Evolutionary conservation across 2,888 invertebrate genomes (phyloP), one percentile per base, ranked within the genome.

Genomic region (Agonopterix heracliana): DNA sequence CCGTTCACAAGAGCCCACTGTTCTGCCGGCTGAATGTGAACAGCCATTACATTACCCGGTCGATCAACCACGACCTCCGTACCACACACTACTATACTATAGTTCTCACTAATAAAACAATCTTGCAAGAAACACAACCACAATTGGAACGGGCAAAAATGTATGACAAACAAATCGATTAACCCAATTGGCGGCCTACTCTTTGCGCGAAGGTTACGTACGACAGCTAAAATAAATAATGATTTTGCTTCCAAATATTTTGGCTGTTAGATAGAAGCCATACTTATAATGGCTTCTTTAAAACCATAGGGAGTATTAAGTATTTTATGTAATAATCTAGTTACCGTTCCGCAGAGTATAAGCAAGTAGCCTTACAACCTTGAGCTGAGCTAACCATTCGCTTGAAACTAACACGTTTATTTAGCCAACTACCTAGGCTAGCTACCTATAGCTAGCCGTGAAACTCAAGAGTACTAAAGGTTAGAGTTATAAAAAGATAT

Each of bases 1-100:
- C 60, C 54, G 51, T 56, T 64, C 63, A 85, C 77, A 84, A 83
- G 74, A 71, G 69, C 61, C 62, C 71, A 69, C 80, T 86, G 83
- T 85, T 82, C 73, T 66, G 64, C 55, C 59, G 62, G 65, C 59
- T 68, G 66, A 68, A 60, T 69, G 69, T 76, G 68, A 62, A 59
- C 61, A 57, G 61, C 64, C 68, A 71, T 74, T 68, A 72, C 67
- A 66, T 63, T 65, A 57, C 53, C 50, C 57, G 64, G 62, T 63
- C 65, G 61, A 67, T 68, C 64, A 68, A 66, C 65, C 63, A 61
- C 57, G 54, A 58, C 54, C 60, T 64, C 50, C 54, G 53, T 54
- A 54, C 50, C 50, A 54, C 52, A 55, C 50, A 8, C 43, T 47
- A 52, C 12, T 55, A 51, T 51, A 51, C 53, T 52, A 47, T 59